A percentile compares a stretch with the other conserved stretches of the same genome.
phyloP scores from a whole-genome alignment of 2,797 vertebrate genomes.

The Ctenosaura bakeri region DNA sequence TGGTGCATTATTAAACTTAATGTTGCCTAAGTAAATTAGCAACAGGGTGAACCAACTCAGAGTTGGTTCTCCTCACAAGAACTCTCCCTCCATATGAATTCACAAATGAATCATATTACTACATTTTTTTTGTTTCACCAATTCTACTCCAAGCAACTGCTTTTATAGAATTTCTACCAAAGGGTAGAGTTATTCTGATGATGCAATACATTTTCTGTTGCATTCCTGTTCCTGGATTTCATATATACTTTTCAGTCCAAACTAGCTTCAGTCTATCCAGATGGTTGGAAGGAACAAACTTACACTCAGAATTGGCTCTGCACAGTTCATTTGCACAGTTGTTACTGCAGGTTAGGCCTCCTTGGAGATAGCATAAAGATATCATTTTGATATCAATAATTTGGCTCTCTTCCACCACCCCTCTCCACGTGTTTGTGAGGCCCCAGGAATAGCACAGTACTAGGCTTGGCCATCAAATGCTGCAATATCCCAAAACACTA shows the following conservation, averaged over 20 bases:
- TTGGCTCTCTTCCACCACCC: too few relatives aligned
- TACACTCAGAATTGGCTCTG: background rate
- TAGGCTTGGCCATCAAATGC: too few relatives aligned
- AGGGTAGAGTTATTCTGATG: background rate
- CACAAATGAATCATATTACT: background rate
- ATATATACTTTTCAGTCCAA: background rate
- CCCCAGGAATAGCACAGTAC: too few relatives aligned
- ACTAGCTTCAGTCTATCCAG: background rate
- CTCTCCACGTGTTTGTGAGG: too few relatives aligned
- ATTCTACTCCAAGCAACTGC: background rate
- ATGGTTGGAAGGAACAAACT: background rate
- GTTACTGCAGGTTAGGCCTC: too few relatives aligned
- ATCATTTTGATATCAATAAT: too few relatives aligned
- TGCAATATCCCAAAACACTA: too few relatives aligned
- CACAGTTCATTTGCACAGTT: background rate
- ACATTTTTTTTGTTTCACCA: background rate
- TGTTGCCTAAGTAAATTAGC: background rate
- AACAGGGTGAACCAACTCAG: constrained; percentile 6
- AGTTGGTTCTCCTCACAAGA: background rate
- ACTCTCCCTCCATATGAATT: background rate
- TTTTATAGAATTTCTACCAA: background rate
- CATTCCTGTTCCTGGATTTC: background rate
- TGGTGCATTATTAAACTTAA: background rate
- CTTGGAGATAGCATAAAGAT: too few relatives aligned
- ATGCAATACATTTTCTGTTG: background rate